Percentiles rank a stretch among this genome's conserved stretches.
Evolutionary conservation across 2,113 vertebrate species (phyloP).

Genomic region (Bettongia penicillata): DNA sequence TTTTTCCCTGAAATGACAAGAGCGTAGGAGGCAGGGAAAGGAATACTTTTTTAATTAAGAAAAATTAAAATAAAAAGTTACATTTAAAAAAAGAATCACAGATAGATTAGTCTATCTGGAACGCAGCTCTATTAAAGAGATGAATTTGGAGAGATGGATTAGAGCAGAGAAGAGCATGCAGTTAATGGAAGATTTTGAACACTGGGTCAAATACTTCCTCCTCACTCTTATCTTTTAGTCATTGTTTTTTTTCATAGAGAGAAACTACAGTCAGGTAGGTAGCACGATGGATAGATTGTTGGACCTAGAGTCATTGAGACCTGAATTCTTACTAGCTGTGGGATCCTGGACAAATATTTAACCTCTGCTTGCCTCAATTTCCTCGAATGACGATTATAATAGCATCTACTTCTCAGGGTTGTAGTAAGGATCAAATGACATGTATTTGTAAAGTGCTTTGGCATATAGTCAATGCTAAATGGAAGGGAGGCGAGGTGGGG

Average conservation of each 20-base stretch:
- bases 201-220: background rate
- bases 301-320: background rate
- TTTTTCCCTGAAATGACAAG: background rate
- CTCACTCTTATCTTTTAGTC: background rate
- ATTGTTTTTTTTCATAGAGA: background rate
- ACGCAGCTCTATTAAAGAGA: background rate
- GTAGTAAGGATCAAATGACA: background rate
- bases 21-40: background rate
- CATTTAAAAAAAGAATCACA: background rate
- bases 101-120: background rate
- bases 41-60: background rate
- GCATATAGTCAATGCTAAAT: background rate
- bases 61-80: background rate
- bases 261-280: background rate
- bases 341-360: background rate
- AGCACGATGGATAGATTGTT: background rate
- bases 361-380: background rate
- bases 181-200: background rate
- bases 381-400: background rate
- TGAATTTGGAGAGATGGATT: background rate
- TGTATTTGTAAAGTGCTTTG: background rate
- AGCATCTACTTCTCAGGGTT: background rate
- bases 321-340: background rate
- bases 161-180: background rate
- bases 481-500: background rate